phyloP scores from a whole-genome alignment of 1,140 invertebrate species.

The Triops cancriformis region DNA sequence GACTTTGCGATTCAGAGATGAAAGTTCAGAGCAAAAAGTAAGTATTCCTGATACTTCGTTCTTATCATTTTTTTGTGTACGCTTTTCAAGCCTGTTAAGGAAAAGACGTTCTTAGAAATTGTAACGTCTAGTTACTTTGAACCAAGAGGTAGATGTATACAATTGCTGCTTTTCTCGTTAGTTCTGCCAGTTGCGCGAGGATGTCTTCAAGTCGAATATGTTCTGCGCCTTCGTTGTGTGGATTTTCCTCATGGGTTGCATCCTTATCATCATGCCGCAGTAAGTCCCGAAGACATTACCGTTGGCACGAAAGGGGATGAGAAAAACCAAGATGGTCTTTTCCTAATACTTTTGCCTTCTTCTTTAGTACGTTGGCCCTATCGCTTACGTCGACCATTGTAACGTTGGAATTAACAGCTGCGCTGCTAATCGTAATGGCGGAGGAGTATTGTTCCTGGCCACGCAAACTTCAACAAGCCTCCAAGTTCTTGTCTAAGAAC shows the following conservation, averaged over 20 bases:
- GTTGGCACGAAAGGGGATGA: conserved; percentile 24
- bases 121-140: background rate
- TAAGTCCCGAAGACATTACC: conserved; percentile 40
- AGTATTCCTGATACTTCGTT: conserved; percentile 1
- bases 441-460: conserved; percentile 63
- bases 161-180: conserved; percentile 36
- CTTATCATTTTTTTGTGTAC: background rate
- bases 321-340: background rate
- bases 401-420: conserved; percentile 55
- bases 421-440: conserved; percentile 70
- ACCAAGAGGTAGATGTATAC: background rate
- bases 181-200: conserved; percentile 81
- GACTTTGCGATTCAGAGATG: conserved; percentile 74
- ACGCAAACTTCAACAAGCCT: conserved; percentile 57
- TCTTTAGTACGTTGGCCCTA: conserved; percentile 47
- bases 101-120: background rate
- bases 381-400: conserved; percentile 48
- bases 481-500: conserved; percentile 51
- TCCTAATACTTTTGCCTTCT: conserved; percentile 27
- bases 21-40: conserved; percentile 59
- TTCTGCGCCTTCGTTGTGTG: conserved; percentile 83
- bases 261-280: conserved; percentile 67
- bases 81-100: background rate
- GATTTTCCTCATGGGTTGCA: conserved; percentile 74
- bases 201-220: conserved; percentile 91